phyloP scores from a whole-genome alignment of 2,797 vertebrate genomes.

The Mergus octosetaceus region DNA sequence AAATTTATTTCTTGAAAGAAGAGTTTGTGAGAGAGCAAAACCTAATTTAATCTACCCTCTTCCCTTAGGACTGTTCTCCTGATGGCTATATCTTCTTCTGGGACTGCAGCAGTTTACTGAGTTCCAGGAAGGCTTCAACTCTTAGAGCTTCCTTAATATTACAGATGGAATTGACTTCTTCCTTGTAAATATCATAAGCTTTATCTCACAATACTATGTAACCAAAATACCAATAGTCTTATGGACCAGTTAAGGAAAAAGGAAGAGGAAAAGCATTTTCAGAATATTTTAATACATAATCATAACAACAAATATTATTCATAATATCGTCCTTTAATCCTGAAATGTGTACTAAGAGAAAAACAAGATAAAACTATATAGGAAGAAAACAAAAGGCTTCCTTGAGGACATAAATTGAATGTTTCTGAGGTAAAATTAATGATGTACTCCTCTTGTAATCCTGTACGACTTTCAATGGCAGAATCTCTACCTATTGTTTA shows the following conservation, averaged over 20 bases:
- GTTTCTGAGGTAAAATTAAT: neutral
- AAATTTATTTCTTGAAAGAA: slow-evolving; percentile 8
- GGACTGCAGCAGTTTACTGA: neutral
- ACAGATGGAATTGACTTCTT: neutral
- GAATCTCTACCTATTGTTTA: neutral
- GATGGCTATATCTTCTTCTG: neutral
- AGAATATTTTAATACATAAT: neutral
- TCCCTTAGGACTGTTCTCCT: neutral
- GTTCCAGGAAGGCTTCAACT: neutral
- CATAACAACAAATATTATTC: neutral
- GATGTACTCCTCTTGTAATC: too few species aligned
- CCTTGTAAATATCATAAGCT: neutral
- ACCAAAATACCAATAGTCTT: neutral
- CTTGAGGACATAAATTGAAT: neutral
- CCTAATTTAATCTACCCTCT: neutral
- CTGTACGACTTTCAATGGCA: neutral
- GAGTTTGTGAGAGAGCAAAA: neutral
- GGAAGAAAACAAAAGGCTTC: neutral
- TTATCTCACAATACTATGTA: neutral
- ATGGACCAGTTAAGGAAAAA: neutral
- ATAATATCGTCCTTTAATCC: neutral
- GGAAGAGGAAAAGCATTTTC: neutral
- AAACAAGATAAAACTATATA: neutral
- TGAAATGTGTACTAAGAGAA: neutral
- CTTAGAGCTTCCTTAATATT: neutral